Percentiles rank a stretch among this genome's conserved stretches.
Evolutionary conservation across 2,113 vertebrate species (phyloP).

Genomic region (Pycnonotus jocosus): DNA sequence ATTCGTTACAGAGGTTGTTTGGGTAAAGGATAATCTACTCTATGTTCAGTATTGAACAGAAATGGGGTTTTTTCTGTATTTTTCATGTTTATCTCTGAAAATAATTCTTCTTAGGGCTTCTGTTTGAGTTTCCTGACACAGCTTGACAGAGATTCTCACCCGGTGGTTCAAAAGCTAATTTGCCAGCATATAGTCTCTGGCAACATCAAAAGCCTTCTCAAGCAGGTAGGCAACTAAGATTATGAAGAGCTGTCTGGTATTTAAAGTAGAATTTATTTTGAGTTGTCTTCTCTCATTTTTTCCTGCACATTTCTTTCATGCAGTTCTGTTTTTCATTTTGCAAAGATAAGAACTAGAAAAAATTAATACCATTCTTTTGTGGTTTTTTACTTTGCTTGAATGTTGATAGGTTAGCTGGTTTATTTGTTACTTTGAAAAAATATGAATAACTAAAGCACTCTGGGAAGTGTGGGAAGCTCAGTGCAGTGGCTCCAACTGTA

Average conservation of each 20-base stretch:
- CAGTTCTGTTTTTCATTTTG: not conserved
- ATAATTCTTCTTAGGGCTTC: conserved; percentile 81
- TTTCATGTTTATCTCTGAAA: not conserved
- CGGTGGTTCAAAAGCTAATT: conserved; percentile 88
- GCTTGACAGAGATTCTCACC: conserved; percentile 88
- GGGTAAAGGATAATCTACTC: not conserved
- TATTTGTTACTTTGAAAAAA: not conserved
- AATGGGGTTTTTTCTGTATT: not conserved
- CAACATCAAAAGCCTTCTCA: conserved; percentile 85
- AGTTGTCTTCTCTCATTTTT: not conserved
- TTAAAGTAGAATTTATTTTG: not conserved
- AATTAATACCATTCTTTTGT: not conserved
- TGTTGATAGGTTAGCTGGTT: not conserved
- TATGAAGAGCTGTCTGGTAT: not conserved
- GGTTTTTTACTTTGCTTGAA: not conserved
- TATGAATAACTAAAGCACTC: not conserved
- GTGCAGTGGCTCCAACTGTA: not conserved
- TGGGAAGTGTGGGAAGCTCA: not conserved
- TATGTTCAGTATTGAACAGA: not conserved
- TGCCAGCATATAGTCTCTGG: conserved; percentile 85
- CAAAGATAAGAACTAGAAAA: not conserved
- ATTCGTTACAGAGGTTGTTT: not conserved
- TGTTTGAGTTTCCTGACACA: conserved; percentile 96
- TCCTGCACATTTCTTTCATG: not conserved
- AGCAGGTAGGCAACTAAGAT: conserved; percentile 76